Evolutionary conservation across 2,113 vertebrate species (phyloP).

Genomic region (Varanus komodoensis): DNA sequence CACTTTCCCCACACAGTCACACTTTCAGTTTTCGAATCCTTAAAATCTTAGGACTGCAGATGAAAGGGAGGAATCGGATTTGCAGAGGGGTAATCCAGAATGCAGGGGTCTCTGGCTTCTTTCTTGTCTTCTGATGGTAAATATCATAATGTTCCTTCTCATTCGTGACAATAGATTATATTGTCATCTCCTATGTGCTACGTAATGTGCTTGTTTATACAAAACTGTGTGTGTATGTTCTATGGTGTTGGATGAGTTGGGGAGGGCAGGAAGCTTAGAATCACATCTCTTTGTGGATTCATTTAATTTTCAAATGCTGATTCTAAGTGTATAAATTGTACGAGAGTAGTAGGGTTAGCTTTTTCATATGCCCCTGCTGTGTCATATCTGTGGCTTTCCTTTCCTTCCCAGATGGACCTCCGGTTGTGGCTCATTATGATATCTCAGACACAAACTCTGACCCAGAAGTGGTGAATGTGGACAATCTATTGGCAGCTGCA

Average conservation of each 20-base stretch:
- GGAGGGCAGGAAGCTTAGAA: slow-evolving; percentile 46
- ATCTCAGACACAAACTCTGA: slow-evolving; percentile 96
- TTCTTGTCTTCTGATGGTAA: not conserved
- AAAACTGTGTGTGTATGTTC: not conserved
- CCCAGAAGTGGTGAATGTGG: slow-evolving; percentile 91
- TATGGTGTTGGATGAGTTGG: slow-evolving; percentile 33
- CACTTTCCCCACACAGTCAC: no score
- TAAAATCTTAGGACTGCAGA: not conserved
- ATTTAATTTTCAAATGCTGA: slow-evolving; percentile 35
- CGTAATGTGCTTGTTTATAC: not conserved
- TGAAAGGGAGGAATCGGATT: not conserved
- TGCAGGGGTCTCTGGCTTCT: not conserved
- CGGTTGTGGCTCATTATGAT: slow-evolving; percentile 92
- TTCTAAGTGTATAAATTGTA: slow-evolving; percentile 1
- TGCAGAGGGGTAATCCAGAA: not conserved
- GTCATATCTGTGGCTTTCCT: slow-evolving; percentile 76
- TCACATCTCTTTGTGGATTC: slow-evolving; percentile 47
- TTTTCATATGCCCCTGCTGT: slow-evolving; percentile 39
- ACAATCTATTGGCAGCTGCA: slow-evolving; percentile 89
- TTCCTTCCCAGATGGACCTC: slow-evolving; percentile 90
- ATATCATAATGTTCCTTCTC: not conserved
- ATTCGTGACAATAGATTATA: not conserved
- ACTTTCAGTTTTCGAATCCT: not conserved
- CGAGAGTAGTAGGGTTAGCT: slow-evolving; percentile 32
- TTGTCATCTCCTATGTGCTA: not conserved